These are phyloP conservation scores for Hirundo rustica DNA, from an alignment of 2,797 vertebrate genomes.

Conservation along the genomic window DNA sequence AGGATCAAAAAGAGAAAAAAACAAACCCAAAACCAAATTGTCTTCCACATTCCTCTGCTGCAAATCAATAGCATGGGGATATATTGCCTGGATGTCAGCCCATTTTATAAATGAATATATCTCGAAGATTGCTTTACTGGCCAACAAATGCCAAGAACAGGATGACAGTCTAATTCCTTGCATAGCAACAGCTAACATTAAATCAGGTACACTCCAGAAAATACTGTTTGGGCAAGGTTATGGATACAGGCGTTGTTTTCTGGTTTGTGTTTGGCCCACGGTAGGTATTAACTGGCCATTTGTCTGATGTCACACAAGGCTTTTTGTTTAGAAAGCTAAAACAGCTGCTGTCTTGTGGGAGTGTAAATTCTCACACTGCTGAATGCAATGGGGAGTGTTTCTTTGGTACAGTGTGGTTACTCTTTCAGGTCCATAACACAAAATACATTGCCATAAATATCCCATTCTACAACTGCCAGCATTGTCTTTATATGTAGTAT, in stretches of 20 bases:
- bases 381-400: background rate
- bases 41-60: background rate
- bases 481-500: background rate
- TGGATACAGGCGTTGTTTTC: background rate
- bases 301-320: background rate
- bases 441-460: conserved; percentile 5
- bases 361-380: background rate
- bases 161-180: conserved; percentile 33
- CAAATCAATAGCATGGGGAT: conserved; percentile 7
- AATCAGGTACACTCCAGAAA: conserved; percentile 15
- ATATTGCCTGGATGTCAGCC: conserved; percentile 14
- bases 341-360: background rate
- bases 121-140: conserved; percentile 26
- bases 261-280: conserved; percentile 1
- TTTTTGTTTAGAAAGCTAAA: conserved; percentile 8
- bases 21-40: background rate
- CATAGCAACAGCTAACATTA: conserved; percentile 29
- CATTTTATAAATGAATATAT: conserved; percentile 15
- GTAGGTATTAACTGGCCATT: conserved; percentile 1
- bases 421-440: background rate
- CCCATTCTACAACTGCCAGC: background rate
- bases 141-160: conserved; percentile 30
- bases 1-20: background rate
- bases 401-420: background rate
- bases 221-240: background rate